phyloP scores from a whole-genome alignment of 2,888 invertebrate genomes.

The Phasia obesa region DNA sequence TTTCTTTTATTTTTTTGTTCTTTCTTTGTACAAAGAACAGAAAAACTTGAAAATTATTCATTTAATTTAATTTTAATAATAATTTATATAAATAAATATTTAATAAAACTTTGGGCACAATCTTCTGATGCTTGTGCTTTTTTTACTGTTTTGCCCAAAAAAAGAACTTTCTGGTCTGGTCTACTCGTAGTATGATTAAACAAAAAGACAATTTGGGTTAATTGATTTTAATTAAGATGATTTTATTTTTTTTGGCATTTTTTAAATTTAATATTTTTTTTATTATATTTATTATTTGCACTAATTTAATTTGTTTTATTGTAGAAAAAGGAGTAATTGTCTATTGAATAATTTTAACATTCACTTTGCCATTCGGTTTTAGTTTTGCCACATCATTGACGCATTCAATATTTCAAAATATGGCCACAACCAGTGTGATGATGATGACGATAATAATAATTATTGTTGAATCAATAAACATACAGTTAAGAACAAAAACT shows the following conservation, averaged over 20 bases:
- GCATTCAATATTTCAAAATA: constrained; percentile 28
- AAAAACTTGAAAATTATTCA: too few relatives aligned
- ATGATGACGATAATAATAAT: constrained; percentile 45
- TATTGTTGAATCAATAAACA: constrained; percentile 58
- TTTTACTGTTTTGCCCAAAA: background rate
- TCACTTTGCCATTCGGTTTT: constrained; percentile 32
- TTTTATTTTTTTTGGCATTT: constrained; percentile 6
- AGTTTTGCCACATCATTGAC: background rate
- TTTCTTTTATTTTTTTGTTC: too few relatives aligned
- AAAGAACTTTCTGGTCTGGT: background rate
- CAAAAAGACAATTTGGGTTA: constrained; percentile 26
- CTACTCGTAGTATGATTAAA: too few relatives aligned
- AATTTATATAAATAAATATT: too few relatives aligned
- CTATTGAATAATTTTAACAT: constrained; percentile 29
- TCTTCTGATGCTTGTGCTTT: too few relatives aligned
- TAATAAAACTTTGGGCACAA: too few relatives aligned
- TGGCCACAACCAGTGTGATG: constrained; percentile 54
- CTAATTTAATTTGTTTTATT: constrained; percentile 2
- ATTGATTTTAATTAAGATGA: constrained; percentile 59
- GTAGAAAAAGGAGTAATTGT: background rate
- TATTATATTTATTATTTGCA: background rate
- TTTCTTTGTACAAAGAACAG: too few relatives aligned
- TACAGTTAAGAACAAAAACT: too few relatives aligned
- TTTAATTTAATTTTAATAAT: too few relatives aligned
- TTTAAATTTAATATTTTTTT: background rate